Evolutionary conservation across 1,140 invertebrate species (phyloP).

Genomic region (Orchestia grillus): DNA sequence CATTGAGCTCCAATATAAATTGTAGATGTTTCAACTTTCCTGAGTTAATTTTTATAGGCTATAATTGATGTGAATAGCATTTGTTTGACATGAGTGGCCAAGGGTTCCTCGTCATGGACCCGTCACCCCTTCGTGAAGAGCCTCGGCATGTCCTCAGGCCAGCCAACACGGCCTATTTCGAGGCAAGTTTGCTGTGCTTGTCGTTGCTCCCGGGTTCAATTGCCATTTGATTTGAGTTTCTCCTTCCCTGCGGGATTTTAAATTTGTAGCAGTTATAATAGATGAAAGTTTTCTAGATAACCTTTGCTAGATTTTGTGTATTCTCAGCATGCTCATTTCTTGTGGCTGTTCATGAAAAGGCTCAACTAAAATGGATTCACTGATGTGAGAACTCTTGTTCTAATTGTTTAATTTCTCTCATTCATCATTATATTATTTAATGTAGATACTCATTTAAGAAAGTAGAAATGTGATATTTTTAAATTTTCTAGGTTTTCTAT

Average conservation of each 20-base stretch:
- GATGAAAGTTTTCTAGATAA: too few species aligned
- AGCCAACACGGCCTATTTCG: background rate
- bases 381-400: background rate
- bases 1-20: background rate
- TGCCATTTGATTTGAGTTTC: background rate
- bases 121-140: background rate
- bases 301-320: too few species aligned
- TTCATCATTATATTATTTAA: background rate
- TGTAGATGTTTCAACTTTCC: background rate
- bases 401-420: too few species aligned
- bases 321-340: background rate
- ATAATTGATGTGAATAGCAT: background rate
- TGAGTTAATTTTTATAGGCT: background rate
- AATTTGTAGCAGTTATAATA: too few species aligned
- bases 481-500: background rate
- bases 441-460: background rate
- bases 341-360: background rate
- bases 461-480: background rate
- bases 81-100: background rate
- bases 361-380: too few species aligned
- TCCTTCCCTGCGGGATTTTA: too few species aligned
- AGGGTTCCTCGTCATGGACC: constrained; percentile 28
- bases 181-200: background rate
- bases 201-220: background rate
- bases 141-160: background rate